Conservation (phyloP, 2,888 invertebrate genomes). For the Eretmocerus hayati region DNA sequence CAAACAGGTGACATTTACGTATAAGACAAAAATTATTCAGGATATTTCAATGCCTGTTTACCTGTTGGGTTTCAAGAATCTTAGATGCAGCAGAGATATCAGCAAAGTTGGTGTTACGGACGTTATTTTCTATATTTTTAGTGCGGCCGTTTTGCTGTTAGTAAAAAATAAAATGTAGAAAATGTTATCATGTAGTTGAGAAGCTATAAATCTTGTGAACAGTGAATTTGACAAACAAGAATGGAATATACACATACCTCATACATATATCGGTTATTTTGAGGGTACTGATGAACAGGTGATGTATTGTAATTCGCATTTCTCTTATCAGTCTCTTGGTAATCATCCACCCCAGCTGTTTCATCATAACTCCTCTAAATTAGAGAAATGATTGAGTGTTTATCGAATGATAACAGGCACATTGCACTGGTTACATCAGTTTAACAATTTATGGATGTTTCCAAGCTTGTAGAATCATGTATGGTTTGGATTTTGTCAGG, state of each 20-base stretch:
- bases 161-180: slow-evolving; percentile 21
- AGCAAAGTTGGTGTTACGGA: slow-evolving; percentile 28
- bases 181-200: slow-evolving; percentile 5
- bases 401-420: too few relatives aligned
- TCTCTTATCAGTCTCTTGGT: slow-evolving; percentile 40
- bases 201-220: background rate
- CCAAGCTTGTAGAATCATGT: background rate
- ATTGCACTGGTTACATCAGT: too few relatives aligned
- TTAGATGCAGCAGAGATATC: slow-evolving; percentile 25
- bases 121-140: slow-evolving; percentile 33
- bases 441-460: too few relatives aligned
- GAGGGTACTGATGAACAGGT: slow-evolving; percentile 37
- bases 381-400: too few relatives aligned
- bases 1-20: too few relatives aligned
- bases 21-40: too few relatives aligned
- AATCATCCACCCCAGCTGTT: slow-evolving; percentile 32
- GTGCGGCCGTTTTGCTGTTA: slow-evolving; percentile 36
- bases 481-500: background rate
- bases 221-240: background rate
- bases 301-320: slow-evolving; percentile 43
- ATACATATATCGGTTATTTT: slow-evolving; percentile 39
- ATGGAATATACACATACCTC: slow-evolving; percentile 30
- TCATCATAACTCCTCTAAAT: slow-evolving; percentile 40
- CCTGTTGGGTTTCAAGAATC: slow-evolving; percentile 26
- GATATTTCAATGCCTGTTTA: slow-evolving; percentile 8